These are phyloP conservation scores for Camponotus vicinus DNA, from an alignment of 1,140 invertebrate species.

Conservation along the genomic window DNA sequence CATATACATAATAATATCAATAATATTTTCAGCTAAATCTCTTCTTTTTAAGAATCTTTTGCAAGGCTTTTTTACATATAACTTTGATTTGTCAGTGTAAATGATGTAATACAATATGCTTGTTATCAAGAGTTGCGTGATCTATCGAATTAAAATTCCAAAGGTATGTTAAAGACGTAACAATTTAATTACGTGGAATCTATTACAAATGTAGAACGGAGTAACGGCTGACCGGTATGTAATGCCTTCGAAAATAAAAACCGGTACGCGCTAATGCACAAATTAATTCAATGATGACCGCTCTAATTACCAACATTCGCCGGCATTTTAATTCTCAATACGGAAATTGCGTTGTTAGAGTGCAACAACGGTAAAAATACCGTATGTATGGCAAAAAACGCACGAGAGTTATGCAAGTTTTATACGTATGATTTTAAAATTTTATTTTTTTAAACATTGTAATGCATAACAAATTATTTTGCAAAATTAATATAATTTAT, in stretches of 20 bases:
- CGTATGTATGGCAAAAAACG: neutral
- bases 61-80: slow-evolving; percentile 3
- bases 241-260: slow-evolving; percentile 43
- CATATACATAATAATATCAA: neutral
- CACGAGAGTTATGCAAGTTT: slow-evolving; percentile 1
- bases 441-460: neutral
- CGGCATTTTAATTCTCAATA: slow-evolving; percentile 42
- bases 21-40: neutral
- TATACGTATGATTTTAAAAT: neutral
- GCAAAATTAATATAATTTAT: neutral
- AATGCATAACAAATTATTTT: neutral
- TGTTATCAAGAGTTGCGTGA: slow-evolving; percentile 45
- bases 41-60: neutral
- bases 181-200: slow-evolving; percentile 55
- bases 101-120: slow-evolving; percentile 14
- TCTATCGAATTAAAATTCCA: slow-evolving; percentile 54
- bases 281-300: slow-evolving; percentile 49
- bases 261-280: slow-evolving; percentile 44
- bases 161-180: slow-evolving; percentile 45
- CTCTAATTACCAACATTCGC: slow-evolving; percentile 44
- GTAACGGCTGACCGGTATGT: slow-evolving; percentile 17
- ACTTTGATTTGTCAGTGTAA: neutral
- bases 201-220: slow-evolving; percentile 1
- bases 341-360: slow-evolving; percentile 38
- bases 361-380: slow-evolving; percentile 52